A percentile compares a stretch with the other conserved stretches of the same genome.
phyloP scores from a whole-genome alignment of 2,888 invertebrate genomes.

The Onthophagus sagittarius region DNA sequence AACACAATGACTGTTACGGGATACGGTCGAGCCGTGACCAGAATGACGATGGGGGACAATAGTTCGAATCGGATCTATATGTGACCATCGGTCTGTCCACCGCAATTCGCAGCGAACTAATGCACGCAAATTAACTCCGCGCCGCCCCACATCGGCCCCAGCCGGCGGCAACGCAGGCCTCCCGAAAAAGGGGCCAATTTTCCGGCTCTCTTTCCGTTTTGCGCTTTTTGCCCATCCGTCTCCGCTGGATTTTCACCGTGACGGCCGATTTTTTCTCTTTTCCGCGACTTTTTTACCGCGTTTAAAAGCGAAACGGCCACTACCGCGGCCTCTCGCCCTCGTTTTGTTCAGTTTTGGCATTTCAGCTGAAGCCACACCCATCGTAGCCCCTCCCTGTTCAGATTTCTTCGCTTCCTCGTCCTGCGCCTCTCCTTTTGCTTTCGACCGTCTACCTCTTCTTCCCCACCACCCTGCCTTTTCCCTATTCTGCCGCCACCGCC shows the following conservation, averaged over 20 bases:
- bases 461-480: slow-evolving; percentile 18
- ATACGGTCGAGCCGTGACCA: slow-evolving; percentile 45
- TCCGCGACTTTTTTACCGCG: background rate
- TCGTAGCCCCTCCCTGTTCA: slow-evolving; percentile 30
- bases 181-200: background rate
- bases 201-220: background rate
- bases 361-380: slow-evolving; percentile 33
- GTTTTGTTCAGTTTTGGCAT: slow-evolving; percentile 19
- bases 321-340: background rate
- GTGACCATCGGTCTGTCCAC: slow-evolving; percentile 32
- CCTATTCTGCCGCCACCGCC: background rate
- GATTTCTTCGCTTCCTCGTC: slow-evolving; percentile 27
- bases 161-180: background rate
- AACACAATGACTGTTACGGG: slow-evolving; percentile 44
- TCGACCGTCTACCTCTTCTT: slow-evolving; percentile 33
- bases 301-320: slow-evolving; percentile 13
- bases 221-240: background rate
- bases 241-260: background rate
- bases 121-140: slow-evolving; percentile 42
- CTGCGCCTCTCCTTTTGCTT: slow-evolving; percentile 26
- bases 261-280: background rate
- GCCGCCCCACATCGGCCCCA: slow-evolving; percentile 32
- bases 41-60: slow-evolving; percentile 38
- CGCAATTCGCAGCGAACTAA: slow-evolving; percentile 43
- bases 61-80: slow-evolving; percentile 19